These are phyloP conservation scores for Drosophila ambigua DNA, from an alignment of 1,140 invertebrate species.

Conservation along the genomic window DNA sequence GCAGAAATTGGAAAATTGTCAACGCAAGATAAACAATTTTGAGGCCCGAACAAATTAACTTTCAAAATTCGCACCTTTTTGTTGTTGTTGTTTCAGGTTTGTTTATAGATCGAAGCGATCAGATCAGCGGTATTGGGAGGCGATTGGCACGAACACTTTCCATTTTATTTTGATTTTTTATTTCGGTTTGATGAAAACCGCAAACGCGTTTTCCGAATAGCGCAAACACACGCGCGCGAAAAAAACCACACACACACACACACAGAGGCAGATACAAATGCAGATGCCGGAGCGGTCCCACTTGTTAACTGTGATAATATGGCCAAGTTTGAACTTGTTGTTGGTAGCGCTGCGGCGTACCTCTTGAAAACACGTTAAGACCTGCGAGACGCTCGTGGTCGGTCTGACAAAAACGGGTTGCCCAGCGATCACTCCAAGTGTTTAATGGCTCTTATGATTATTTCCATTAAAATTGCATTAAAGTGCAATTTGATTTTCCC, in stretches of 20 bases:
- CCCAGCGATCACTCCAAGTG: constrained; percentile 1
- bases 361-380: constrained; percentile 24
- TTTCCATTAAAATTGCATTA: constrained; percentile 29
- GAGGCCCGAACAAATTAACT: constrained; percentile 32
- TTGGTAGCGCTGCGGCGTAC: constrained; percentile 37
- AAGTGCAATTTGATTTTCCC: constrained; percentile 41
- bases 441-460: constrained; percentile 4
- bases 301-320: constrained; percentile 56
- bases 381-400: constrained; percentile 20
- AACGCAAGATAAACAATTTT: constrained; percentile 33
- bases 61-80: constrained; percentile 74
- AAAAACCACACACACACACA: constrained; percentile 17
- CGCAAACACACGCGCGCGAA: constrained; percentile 24
- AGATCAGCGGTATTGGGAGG: constrained; percentile 22
- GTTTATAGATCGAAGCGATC: constrained; percentile 27
- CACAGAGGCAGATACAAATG: constrained; percentile 5
- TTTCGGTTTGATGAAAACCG: constrained; percentile 38
- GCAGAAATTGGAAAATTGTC: constrained; percentile 45
- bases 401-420: constrained; percentile 17
- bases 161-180: constrained; percentile 49
- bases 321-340: constrained; percentile 68
- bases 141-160: constrained; percentile 57
- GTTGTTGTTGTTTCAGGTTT: constrained; percentile 15
- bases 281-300: constrained; percentile 16
- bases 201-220: constrained; percentile 64